These are phyloP conservation scores for Poeciliopsis paucimaculata DNA, from an alignment of 2,797 vertebrate genomes.

Conservation along the genomic window DNA sequence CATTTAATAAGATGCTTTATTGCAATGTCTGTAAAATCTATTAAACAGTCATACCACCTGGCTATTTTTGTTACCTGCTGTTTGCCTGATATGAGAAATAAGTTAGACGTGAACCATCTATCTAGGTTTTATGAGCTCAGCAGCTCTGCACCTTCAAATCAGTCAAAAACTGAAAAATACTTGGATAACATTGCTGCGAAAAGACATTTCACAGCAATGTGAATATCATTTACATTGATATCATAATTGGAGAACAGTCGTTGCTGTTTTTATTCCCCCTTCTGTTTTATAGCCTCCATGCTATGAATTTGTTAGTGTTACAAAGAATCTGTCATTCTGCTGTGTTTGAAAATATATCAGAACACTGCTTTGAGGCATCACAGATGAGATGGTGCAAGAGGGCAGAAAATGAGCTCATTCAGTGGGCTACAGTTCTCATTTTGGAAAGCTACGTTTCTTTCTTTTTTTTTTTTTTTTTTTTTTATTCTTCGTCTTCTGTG, in stretches of 20 bases:
- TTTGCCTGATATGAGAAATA: constrained; percentile 48
- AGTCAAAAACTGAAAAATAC: constrained; percentile 38
- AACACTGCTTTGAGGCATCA: constrained; percentile 45
- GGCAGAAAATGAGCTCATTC: constrained; percentile 74
- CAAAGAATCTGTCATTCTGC: constrained; percentile 39
- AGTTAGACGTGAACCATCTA: constrained; percentile 41
- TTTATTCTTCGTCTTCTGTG: constrained; percentile 58
- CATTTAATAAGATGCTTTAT: constrained; percentile 57
- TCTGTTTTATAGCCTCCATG: constrained; percentile 50
- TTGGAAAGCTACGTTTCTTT: constrained; percentile 61
- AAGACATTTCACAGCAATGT: constrained; percentile 16
- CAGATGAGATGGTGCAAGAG: constrained; percentile 57
- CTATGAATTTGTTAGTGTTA: constrained; percentile 50
- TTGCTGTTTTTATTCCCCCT: constrained; percentile 48
- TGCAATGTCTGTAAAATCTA: constrained; percentile 58
- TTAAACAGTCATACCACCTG: constrained; percentile 54
- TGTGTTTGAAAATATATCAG: constrained; percentile 50
- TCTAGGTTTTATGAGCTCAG: constrained; percentile 53
- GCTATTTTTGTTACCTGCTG: constrained; percentile 57
- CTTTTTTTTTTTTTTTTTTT: constrained; percentile 57
- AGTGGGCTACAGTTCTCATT: constrained; percentile 60
- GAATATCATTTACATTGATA: constrained; percentile 36
- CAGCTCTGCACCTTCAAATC: constrained; percentile 43
- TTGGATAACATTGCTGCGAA: constrained; percentile 29
- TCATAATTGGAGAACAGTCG: constrained; percentile 37